Evolutionary conservation across 2,113 vertebrate genomes (phyloP).

Genomic region (Gadus chalcogrammus): DNA sequence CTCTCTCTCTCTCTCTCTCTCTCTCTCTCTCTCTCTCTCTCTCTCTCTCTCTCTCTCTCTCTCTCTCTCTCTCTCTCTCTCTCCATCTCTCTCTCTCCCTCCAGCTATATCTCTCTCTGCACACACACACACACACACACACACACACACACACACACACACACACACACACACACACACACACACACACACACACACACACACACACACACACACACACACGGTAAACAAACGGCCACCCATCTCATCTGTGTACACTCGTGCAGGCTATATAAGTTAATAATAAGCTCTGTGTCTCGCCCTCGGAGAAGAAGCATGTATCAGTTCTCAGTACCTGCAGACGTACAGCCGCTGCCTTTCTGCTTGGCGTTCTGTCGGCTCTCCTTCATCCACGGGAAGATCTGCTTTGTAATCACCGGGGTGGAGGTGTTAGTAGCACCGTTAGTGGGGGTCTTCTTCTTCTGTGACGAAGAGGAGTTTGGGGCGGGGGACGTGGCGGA

Average conservation of each 20-base stretch:
- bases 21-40: background rate
- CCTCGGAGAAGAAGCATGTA: background rate
- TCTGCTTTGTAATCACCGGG: slow-evolving; percentile 92
- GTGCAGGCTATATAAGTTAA: too few species aligned
- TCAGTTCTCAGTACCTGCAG: slow-evolving; percentile 79
- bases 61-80: background rate
- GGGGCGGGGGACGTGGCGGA: slow-evolving; percentile 86
- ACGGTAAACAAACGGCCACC: background rate
- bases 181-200: background rate
- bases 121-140: background rate
- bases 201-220: background rate
- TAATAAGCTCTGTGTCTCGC: background rate
- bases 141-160: too few species aligned
- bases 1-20: background rate
- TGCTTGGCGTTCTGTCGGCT: slow-evolving; percentile 93
- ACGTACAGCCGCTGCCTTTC: slow-evolving; percentile 85
- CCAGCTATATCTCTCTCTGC: background rate
- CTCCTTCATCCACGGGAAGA: slow-evolving; percentile 99
- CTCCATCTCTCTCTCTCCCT: background rate
- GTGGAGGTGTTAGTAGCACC: slow-evolving; percentile 73
- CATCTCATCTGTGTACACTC: too few species aligned
- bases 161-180: background rate
- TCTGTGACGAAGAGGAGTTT: slow-evolving; percentile 81
- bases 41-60: background rate
- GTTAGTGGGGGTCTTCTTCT: slow-evolving; percentile 87